These are phyloP conservation scores for Epinotia ramella DNA, from an alignment of 2,888 invertebrate genomes.

Conservation along the genomic window DNA sequence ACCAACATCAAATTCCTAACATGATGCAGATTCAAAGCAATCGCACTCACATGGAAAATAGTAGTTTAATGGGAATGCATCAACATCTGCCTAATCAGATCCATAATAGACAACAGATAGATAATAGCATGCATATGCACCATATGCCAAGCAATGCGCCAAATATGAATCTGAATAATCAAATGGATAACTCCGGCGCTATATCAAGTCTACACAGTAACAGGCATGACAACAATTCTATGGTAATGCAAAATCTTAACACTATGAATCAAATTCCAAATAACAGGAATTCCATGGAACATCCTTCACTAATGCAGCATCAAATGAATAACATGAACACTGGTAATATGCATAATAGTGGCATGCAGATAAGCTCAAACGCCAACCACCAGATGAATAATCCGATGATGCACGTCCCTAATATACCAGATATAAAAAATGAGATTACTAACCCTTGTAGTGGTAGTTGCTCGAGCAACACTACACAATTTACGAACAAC, in stretches of 20 bases:
- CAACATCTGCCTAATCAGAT: slow-evolving; percentile 78
- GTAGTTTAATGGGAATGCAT: slow-evolving; percentile 77
- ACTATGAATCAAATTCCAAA: slow-evolving; percentile 77
- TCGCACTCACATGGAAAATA: slow-evolving; percentile 73
- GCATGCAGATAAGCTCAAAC: slow-evolving; percentile 76
- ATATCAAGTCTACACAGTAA: slow-evolving; percentile 73
- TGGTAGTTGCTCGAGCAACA: slow-evolving; percentile 76
- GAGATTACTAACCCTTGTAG: slow-evolving; percentile 79
- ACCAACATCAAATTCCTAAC: slow-evolving; percentile 79
- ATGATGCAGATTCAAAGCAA: slow-evolving; percentile 80
- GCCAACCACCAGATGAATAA: slow-evolving; percentile 74
- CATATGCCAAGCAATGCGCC: slow-evolving; percentile 72
- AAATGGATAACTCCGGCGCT: slow-evolving; percentile 70
- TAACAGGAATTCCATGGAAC: slow-evolving; percentile 75
- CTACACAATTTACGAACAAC: slow-evolving; percentile 69
- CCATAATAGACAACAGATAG: slow-evolving; percentile 77
- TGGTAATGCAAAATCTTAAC: slow-evolving; percentile 75
- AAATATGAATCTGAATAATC: slow-evolving; percentile 70
- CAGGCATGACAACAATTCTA: slow-evolving; percentile 75
- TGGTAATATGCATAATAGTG: slow-evolving; percentile 75
- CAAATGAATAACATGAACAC: slow-evolving; percentile 76
- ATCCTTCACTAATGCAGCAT: slow-evolving; percentile 77
- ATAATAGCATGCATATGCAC: slow-evolving; percentile 78
- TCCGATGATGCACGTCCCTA: slow-evolving; percentile 76
- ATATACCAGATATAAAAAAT: slow-evolving; percentile 80